A percentile compares a stretch with the other conserved stretches of the same genome.
These are phyloP conservation scores for Channa striata DNA, from an alignment of 2,797 vertebrate genomes.

Conservation along the genomic window DNA sequence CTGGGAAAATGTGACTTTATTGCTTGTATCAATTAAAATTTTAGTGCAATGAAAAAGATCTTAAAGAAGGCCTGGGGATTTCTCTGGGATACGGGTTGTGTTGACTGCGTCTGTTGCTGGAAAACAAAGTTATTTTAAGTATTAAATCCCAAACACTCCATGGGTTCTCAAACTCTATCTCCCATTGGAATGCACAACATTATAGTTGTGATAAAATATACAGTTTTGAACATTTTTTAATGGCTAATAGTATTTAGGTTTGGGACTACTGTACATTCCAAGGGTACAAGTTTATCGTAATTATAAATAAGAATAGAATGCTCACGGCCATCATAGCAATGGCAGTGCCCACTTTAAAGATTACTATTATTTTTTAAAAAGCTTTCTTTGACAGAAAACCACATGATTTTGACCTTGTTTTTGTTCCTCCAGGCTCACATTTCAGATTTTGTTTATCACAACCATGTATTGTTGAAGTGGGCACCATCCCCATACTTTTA, in stretches of 20 bases:
- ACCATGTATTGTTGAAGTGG: neutral
- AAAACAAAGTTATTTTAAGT: conserved; percentile 30
- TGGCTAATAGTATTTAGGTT: neutral
- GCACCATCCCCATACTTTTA: conserved; percentile 5
- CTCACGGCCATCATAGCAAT: too few relatives aligned
- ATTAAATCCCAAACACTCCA: neutral
- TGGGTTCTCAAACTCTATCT: neutral
- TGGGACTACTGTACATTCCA: neutral
- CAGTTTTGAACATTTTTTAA: neutral
- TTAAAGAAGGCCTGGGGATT: conserved; percentile 6
- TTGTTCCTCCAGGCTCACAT: neutral
- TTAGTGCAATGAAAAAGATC: conserved; percentile 5
- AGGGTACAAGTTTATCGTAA: neutral
- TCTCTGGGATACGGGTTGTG: neutral
- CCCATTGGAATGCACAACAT: neutral
- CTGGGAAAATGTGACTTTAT: conserved; percentile 26
- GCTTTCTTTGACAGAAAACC: too few relatives aligned
- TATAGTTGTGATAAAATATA: neutral
- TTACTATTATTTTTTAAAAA: too few relatives aligned
- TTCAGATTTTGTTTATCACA: too few relatives aligned
- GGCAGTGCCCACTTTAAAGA: too few relatives aligned
- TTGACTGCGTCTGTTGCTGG: conserved; percentile 2
- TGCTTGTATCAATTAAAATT: conserved; percentile 25
- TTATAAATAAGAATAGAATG: conserved; percentile 25
- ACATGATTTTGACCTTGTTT: too few relatives aligned